These are phyloP conservation scores for Microcebus jonahi DNA, from an alignment of 2,113 vertebrate species.

Conservation along the genomic window DNA sequence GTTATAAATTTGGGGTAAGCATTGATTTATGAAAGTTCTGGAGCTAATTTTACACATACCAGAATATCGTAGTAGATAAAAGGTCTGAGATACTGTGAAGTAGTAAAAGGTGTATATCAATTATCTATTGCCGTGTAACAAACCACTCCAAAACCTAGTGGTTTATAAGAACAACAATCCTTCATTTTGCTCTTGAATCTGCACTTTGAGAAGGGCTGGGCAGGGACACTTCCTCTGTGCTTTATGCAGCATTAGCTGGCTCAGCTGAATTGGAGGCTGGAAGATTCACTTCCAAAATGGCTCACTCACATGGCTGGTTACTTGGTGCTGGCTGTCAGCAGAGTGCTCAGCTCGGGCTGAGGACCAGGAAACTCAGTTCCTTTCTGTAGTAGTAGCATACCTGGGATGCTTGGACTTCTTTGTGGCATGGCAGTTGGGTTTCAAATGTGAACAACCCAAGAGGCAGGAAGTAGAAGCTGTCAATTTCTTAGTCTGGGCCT, in stretches of 20 bases:
- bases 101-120: constrained; percentile 12
- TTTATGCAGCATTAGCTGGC: background rate
- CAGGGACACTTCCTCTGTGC: background rate
- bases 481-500: background rate
- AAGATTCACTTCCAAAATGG: constrained; percentile 1
- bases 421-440: background rate
- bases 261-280: background rate
- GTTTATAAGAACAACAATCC: constrained; percentile 18
- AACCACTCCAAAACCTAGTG: background rate
- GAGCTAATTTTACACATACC: constrained; percentile 54
- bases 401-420: background rate
- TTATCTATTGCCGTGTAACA: constrained; percentile 1
- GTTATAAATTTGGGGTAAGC: constrained; percentile 41
- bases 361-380: background rate
- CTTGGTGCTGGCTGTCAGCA: background rate
- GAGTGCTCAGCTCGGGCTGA: background rate
- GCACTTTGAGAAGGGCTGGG: background rate
- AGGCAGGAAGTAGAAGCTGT: constrained; percentile 6
- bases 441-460: background rate
- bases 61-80: constrained; percentile 38
- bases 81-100: constrained; percentile 38
- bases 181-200: background rate
- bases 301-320: background rate
- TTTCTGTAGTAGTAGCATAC: background rate
- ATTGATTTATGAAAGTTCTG: constrained; percentile 55